Evolutionary conservation across 1,140 invertebrate species (phyloP), one percentile per base, ranked within the genome.

Genomic region (Copidosoma floridanum): DNA sequence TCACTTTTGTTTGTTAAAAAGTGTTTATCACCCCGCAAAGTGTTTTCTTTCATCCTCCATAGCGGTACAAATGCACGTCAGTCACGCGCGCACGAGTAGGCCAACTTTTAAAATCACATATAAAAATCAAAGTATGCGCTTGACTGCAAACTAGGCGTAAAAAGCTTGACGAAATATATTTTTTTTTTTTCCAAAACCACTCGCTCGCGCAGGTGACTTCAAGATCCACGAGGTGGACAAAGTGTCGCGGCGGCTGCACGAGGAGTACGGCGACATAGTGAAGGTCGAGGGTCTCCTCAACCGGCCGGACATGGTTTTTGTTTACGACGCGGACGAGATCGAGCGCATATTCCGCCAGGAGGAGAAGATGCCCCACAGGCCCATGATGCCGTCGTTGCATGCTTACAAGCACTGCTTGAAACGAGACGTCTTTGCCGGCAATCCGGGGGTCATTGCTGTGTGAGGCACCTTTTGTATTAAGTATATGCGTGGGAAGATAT

Each of bases 391-490:
- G 0, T 91, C 89, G 0, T 81, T 92, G 8, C 83, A 86, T 65
- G 88, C 90, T 70, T 92, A 91, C 73, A 92, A 92, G 66, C 88
- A 89, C 65, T 83, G 85, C 14, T 74, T 91, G 57, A 79, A 88
- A 43, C 87, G 85, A 66, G 86, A 90, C 51, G 90, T 89, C 70
- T 92, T 92, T 72, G 26, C 56, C 16, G 35, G 60, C 21, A 84
- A 88, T 21, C 86, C 87, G 2, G 90, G 90, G 14, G 83, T 91
- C 23, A 91, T 92, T 70, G 89, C 88, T 68, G 86, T 90, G 90
- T 92, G 82, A 87, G 87, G 46, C 29, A 32, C 12, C 27, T 44
- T 57, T 50, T 32, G n/a, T n/a, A n/a, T n/a, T n/a, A n/a, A n/a
- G n/a, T n/a, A n/a, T n/a, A n/a, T n/a, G n/a, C n/a, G n/a, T n/a